Base-by-base conservation (phyloP, 2,113 vertebrate species). In the Misgurnus anguillicaudatus region DNA sequence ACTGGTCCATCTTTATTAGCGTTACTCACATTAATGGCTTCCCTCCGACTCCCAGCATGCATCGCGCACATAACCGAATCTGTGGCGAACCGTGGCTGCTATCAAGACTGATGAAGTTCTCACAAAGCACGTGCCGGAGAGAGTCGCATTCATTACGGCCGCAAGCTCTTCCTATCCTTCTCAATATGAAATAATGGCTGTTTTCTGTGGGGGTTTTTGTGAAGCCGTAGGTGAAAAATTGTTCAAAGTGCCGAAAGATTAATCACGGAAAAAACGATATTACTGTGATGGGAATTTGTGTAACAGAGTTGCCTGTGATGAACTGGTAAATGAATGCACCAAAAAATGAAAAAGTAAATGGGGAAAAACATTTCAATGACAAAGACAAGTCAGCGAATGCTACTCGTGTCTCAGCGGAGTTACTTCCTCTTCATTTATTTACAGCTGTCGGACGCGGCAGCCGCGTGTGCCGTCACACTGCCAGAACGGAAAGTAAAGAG, bases 371-470 rank as follows among this genome's bases (percentile, higher is more conserved):
- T 69, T 80, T 72, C 66, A 57, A 64, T 87, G 83, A 72, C 79
- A 78, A 79, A 82, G 89, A 83, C 75, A 55, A 86, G 86, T 89
- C 86, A 87, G 87, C 87, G 87, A 87, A 88, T 90, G 82, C 84
- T 80, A 19, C 39, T 77, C 77, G 82, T 82, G 75, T 85, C 85
- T 72, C 62, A 45, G n/a, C 4, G 75, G 87, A 90, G 86, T 87
- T 86, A 82, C 78, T 90, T 88, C 86, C 83, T 91, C 88, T 90
- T 90, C 86, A 92, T 91, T 92, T 90, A 89, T 90, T 90, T 90
- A 88, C 87, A 88, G 84, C 88, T 89, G 88, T 90, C 89, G 80
- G 68, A 77, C 60, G 75, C 5, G 80, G 80, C 74, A 58, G 55
- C 63, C 60, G 83, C 82, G 86, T 87, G 90, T 91, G 90, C 83